These are phyloP conservation scores for Piaya cayana DNA, from an alignment of 2,113 vertebrate species.

Conservation along the genomic window DNA sequence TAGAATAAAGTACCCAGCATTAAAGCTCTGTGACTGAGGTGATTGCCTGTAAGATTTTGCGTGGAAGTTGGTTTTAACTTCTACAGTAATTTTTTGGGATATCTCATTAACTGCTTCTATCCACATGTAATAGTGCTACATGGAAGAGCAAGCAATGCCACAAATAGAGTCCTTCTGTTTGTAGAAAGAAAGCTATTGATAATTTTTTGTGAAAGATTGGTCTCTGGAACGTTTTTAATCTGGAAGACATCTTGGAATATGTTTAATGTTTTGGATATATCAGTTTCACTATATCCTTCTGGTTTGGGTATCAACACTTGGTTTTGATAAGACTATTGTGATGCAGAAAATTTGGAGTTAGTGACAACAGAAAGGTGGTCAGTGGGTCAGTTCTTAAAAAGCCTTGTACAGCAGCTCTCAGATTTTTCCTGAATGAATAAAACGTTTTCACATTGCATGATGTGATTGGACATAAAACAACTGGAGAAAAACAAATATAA, in stretches of 20 bases:
- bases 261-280: background rate
- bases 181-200: background rate
- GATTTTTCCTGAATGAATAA: background rate
- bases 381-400: background rate
- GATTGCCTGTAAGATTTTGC: background rate
- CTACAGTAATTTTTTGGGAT: fast-evolving
- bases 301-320: background rate
- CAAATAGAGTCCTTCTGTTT: background rate
- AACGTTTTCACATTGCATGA: fast-evolving
- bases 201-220: background rate
- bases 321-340: background rate
- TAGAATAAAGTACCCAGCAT: background rate
- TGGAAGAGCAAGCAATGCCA: background rate
- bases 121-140: background rate
- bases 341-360: background rate
- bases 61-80: background rate
- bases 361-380: background rate
- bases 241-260: background rate
- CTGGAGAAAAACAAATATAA: background rate
- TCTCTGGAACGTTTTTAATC: background rate
- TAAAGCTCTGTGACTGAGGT: background rate
- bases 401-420: background rate
- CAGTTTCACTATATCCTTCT: background rate
- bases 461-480: background rate
- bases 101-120: background rate